Evolutionary conservation across 2,113 vertebrate genomes (phyloP), one percentile per base, ranked within the genome.

Genomic region (Barnardius zonarius): DNA sequence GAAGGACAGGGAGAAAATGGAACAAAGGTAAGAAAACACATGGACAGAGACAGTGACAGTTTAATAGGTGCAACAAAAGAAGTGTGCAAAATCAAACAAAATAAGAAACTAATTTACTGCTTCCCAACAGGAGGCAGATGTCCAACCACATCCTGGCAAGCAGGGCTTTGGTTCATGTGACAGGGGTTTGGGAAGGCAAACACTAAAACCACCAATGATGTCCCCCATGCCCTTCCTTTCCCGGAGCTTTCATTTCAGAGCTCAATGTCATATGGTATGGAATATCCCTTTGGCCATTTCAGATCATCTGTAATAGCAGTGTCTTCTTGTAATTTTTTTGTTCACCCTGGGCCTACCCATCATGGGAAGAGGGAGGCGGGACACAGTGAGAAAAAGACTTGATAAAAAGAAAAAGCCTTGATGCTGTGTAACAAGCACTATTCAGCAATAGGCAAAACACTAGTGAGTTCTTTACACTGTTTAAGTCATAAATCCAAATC

Each of bases 311-410:
- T 35, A 79, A 43, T 64, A 33, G 20, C 16, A 2, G 0, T 63
- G 9, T 13, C 5, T 46, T 11, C n/a, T 68, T 28, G 12, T 5
- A 81, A 35, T 12, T 13, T 70, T 93, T 94, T 86, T 73, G 4
- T 7, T 19, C 24, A 28, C 1, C 14, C 15, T 4, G 16, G 73
- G 8, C 10, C 9, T n/a, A 37, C 3, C 3, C 13, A 13, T 11
- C 5, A 41, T 5, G 5, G 4, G 15, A 43, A 83, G 6, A 0
- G 0, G 6, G 5, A 88, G 5, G 6, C 5, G 37, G 9, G 24
- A 7, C 24, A 68, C 30, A 54, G 11, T 13, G 39, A 86, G 5
- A 9, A 39, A 33, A 27, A 37, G 37, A 9, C 37, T 37, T 37
- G 37, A 37, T 37, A 9, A 39, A 25, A 66, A 43, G 43, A 44